Conservation (phyloP, 2,797 vertebrate species). For the Enteromius radiatus region DNA sequence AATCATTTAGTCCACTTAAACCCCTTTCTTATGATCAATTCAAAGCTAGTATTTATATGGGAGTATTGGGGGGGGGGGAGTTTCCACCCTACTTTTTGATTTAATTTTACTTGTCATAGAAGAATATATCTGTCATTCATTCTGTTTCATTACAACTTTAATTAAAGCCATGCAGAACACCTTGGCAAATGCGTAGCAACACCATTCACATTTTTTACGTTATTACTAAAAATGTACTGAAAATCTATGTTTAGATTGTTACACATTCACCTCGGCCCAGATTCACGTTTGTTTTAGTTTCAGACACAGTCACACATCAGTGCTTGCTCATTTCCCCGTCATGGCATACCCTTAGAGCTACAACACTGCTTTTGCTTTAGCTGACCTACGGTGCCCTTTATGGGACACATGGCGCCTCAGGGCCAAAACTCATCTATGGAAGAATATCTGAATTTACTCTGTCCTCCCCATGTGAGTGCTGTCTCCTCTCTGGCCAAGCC, state of each 20-base stretch:
- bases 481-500: slow-evolving; percentile 25
- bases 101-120: not conserved
- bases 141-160: not conserved
- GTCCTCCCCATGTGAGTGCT: slow-evolving; percentile 3
- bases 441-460: slow-evolving; percentile 30
- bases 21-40: no score
- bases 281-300: slow-evolving; percentile 10
- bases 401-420: slow-evolving; percentile 34
- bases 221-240: not conserved
- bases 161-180: not conserved
- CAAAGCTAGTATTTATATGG: no score
- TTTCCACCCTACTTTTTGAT: no score
- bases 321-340: not conserved
- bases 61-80: no score
- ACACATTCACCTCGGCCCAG: slow-evolving; percentile 24
- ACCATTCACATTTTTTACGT: not conserved
- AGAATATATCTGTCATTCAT: not conserved
- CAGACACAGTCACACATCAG: slow-evolving; percentile 8
- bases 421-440: slow-evolving; percentile 28
- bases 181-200: no score
- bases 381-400: slow-evolving; percentile 41
- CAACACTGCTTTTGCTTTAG: slow-evolving; percentile 29
- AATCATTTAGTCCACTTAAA: no score
- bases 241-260: not conserved
- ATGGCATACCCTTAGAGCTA: slow-evolving; percentile 27